phyloP scores from a whole-genome alignment of 2,797 vertebrate species.

The Dendrocincla fuliginosa region DNA sequence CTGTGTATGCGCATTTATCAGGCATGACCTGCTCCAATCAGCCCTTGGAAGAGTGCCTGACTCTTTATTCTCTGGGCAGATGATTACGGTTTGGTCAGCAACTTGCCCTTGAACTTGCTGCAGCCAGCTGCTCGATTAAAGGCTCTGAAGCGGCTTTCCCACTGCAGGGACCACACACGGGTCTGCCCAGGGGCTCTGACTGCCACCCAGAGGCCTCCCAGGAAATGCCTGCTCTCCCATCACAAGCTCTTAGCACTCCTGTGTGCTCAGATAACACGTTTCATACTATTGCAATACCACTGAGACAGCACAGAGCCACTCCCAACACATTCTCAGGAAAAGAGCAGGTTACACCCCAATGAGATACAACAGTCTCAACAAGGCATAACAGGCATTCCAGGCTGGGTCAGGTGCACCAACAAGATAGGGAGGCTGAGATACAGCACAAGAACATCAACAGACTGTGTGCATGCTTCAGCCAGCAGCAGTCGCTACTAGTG shows the following conservation, averaged over 20 bases:
- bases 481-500: background rate
- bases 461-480: background rate
- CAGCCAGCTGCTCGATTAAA: background rate
- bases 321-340: background rate
- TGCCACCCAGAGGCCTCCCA: background rate
- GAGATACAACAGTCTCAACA: background rate
- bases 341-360: background rate
- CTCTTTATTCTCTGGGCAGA: background rate
- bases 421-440: background rate
- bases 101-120: background rate
- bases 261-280: background rate
- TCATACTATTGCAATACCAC: background rate
- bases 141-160: background rate
- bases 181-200: background rate
- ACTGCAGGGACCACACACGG: fast-evolving
- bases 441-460: background rate
- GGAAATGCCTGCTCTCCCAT: background rate
- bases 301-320: background rate
- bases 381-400: background rate
- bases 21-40: background rate
- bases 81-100: background rate
- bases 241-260: background rate
- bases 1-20: background rate
- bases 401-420: background rate
- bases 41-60: background rate